These are phyloP conservation scores for Coracopsis vasa DNA, from an alignment of 2,113 vertebrate genomes.

Conservation along the genomic window DNA sequence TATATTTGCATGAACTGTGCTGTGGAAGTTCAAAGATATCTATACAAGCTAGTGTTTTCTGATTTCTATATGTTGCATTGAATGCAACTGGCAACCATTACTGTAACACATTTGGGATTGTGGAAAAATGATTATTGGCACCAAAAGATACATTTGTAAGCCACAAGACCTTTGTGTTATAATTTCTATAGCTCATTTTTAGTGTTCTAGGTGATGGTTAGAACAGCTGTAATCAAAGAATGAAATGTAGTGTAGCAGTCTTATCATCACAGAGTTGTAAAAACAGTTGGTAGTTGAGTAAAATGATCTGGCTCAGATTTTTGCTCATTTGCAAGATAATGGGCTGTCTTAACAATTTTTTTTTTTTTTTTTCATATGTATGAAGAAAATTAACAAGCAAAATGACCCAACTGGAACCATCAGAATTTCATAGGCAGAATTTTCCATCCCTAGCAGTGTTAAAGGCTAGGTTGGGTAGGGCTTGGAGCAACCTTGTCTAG, in stretches of 20 bases:
- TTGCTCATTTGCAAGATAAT: neutral
- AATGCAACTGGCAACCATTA: neutral
- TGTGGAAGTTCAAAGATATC: conserved; percentile 13
- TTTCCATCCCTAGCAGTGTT: neutral
- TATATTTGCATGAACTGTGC: neutral
- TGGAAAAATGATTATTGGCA: conserved; percentile 55
- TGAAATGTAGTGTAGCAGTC: neutral
- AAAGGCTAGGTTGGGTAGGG: neutral
- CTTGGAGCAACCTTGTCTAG: neutral
- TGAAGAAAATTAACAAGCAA: neutral
- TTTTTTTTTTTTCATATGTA: neutral
- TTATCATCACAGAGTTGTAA: neutral
- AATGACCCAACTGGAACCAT: neutral
- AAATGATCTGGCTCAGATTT: neutral
- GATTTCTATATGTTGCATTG: neutral
- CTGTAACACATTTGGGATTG: neutral
- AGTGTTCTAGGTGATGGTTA: neutral
- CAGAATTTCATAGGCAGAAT: neutral
- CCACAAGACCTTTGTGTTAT: conserved; percentile 3
- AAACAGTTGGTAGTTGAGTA: neutral
- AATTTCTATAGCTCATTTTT: conserved; percentile 12
- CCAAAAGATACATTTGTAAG: conserved; percentile 34
- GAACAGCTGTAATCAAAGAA: neutral
- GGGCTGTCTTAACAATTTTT: neutral
- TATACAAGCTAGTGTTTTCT: neutral